Percentiles rank a stretch among this genome's conserved stretches.
Evolutionary conservation across 2,113 vertebrate genomes (phyloP).

Genomic region (Microtus montanus): DNA sequence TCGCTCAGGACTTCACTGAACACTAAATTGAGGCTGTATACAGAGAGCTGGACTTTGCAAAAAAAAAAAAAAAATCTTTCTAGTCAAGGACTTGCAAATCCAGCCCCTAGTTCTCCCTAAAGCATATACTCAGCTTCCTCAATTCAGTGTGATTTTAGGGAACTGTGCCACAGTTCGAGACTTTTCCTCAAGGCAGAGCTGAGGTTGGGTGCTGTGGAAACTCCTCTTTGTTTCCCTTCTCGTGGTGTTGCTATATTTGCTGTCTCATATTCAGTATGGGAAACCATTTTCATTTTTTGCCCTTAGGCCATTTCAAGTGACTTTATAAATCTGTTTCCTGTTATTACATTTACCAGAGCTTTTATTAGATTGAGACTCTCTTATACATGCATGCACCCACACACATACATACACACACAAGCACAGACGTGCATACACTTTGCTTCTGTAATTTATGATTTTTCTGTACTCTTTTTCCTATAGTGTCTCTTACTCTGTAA

Average conservation of each 20-base stretch:
- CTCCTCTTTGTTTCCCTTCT: neutral
- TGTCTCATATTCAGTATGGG: neutral
- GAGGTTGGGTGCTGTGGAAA: neutral
- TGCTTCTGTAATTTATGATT: neutral
- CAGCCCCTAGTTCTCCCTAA: neutral
- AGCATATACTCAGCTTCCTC: neutral
- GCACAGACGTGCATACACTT: neutral
- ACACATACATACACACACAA: neutral
- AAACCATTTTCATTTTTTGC: neutral
- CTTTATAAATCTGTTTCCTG: neutral
- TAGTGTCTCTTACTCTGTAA: neutral
- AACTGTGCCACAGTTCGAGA: neutral
- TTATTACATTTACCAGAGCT: neutral
- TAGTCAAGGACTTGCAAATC: neutral
- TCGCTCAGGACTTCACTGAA: neutral
- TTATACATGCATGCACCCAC: neutral
- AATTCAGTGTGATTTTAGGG: neutral
- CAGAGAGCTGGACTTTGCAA: neutral
- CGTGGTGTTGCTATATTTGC: neutral
- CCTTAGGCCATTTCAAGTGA: neutral
- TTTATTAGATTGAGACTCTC: neutral
- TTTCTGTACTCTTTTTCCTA: neutral
- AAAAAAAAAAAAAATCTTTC: neutral
- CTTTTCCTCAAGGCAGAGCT: neutral
- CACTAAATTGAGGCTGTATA: too few relatives aligned